phyloP scores from a whole-genome alignment of 2,797 vertebrate genomes.

The Ibycter americanus region DNA sequence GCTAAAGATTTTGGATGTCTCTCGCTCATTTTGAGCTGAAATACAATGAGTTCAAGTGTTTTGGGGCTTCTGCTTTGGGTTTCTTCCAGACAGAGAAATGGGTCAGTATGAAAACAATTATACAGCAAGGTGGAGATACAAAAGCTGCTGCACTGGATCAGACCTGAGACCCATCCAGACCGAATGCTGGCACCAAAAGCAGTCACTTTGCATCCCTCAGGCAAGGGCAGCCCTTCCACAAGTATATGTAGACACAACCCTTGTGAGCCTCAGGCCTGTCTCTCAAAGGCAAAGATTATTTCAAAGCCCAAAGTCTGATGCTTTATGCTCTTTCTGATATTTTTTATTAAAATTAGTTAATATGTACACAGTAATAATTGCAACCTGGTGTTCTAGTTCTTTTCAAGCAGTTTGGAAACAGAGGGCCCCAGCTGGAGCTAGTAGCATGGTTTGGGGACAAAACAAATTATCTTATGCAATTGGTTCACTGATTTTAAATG shows the following conservation, averaged over 20 bases:
- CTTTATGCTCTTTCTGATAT: neutral
- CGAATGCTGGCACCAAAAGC: neutral
- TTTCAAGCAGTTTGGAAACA: neutral
- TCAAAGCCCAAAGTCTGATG: neutral
- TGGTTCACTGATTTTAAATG: slow-evolving; percentile 1
- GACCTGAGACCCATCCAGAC: neutral
- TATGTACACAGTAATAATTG: neutral
- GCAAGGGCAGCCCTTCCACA: neutral
- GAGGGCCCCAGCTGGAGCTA: neutral
- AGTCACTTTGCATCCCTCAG: neutral
- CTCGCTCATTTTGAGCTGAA: neutral
- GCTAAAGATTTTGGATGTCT: neutral
- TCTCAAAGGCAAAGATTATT: neutral
- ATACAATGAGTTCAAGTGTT: neutral
- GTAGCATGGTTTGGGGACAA: neutral
- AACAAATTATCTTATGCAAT: neutral
- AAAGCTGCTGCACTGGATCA: neutral
- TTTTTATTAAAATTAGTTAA: neutral
- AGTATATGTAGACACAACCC: accelerated
- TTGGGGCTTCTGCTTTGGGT: slow-evolving; percentile 30
- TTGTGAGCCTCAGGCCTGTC: neutral
- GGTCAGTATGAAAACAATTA: neutral
- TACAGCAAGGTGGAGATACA: neutral
- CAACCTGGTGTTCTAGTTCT: neutral
- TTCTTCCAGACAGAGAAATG: neutral